A percentile compares a stretch with the other conserved stretches of the same genome.
Evolutionary conservation across 2,888 invertebrate species (phyloP).

Genomic region (Hydrotaea cyrtoneurina): DNA sequence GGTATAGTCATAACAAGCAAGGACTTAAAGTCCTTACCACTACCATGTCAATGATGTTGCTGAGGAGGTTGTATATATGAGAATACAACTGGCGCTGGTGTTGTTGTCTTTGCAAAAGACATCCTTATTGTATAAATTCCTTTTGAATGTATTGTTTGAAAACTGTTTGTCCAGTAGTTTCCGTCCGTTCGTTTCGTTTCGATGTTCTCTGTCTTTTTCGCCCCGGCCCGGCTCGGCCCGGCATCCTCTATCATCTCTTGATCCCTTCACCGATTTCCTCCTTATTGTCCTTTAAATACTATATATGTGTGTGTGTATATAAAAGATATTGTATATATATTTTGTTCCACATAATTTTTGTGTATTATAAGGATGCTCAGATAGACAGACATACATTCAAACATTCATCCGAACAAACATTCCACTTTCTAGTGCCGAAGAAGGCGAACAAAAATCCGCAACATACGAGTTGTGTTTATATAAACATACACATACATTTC

Average conservation of each 20-base stretch:
- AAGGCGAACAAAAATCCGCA: background rate
- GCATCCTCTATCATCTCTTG: background rate
- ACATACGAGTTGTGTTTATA: conserved; percentile 34
- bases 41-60: conserved; percentile 22
- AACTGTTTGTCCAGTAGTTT: conserved; percentile 65
- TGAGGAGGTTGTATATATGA: background rate
- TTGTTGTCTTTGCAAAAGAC: conserved; percentile 46
- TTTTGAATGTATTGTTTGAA: conserved; percentile 61
- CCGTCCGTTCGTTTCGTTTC: conserved; percentile 35
- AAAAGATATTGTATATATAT: conserved; percentile 26
- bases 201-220: background rate
- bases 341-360: conserved; percentile 41
- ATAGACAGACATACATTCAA: conserved; percentile 8
- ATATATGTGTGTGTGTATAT: background rate
- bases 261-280: conserved; percentile 24
- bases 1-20: conserved; percentile 7
- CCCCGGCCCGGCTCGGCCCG: background rate
- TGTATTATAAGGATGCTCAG: conserved; percentile 32
- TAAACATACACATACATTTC: conserved; percentile 10
- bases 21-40: conserved; percentile 23
- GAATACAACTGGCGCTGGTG: background rate
- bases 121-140: conserved; percentile 45
- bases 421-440: background rate
- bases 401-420: conserved; percentile 4
- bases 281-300: conserved; percentile 26